Evolutionary conservation across 2,113 vertebrate species (phyloP).

Genomic region (Leptodactylus fuscus): DNA sequence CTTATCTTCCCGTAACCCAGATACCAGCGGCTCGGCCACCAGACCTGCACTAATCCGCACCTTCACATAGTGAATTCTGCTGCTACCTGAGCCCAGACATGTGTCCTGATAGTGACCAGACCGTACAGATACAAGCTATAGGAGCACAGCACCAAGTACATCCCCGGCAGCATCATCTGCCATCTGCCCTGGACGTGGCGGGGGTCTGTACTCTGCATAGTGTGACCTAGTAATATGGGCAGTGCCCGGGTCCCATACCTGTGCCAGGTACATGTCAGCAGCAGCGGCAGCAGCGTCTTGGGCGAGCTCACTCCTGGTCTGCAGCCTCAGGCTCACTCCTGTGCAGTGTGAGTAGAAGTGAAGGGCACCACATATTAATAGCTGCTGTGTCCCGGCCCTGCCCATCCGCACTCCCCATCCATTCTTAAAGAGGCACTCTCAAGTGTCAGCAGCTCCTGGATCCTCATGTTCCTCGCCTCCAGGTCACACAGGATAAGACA

Average conservation of each 20-base stretch:
- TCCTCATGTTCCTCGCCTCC: not conserved
- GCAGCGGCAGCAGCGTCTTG: not conserved
- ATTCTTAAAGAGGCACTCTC: constrained; percentile 37
- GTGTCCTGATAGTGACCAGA: not conserved
- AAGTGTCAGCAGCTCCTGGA: not conserved
- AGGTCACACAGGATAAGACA: not conserved
- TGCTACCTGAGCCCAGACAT: not conserved
- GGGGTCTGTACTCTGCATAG: not conserved
- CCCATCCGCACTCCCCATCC: constrained; percentile 44
- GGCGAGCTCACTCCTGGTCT: not conserved
- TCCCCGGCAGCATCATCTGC: no score
- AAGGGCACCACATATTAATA: constrained; percentile 23
- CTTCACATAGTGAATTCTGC: not conserved
- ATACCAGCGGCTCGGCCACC: not conserved
- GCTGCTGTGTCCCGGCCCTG: constrained; percentile 39
- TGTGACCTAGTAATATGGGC: not conserved
- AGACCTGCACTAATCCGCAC: not conserved
- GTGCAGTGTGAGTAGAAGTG: constrained; percentile 21
- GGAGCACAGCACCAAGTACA: not conserved
- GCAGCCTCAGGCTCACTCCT: not conserved
- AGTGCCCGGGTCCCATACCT: constrained; percentile 16
- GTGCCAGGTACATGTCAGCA: constrained; percentile 15
- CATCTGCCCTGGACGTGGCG: not conserved
- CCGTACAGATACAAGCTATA: not conserved
- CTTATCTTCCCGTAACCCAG: constrained; percentile 32